Evolutionary conservation across 2,888 invertebrate species (phyloP), one percentile per base, ranked within the genome.

Genomic region (Cerastoderma edule): DNA sequence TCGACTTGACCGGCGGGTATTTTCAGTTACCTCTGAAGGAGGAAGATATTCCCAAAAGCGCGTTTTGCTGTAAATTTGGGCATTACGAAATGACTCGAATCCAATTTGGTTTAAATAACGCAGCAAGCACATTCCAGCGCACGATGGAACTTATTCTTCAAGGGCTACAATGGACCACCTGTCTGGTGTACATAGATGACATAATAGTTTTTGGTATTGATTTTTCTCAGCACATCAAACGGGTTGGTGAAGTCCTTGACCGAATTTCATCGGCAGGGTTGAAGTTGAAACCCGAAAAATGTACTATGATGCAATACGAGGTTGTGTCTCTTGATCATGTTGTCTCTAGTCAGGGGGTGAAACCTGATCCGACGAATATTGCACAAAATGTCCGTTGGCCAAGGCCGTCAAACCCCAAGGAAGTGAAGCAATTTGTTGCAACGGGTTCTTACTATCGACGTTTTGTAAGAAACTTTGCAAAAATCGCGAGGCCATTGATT

Each of bases 1-100:
- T 76, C 65, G 77, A 83, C 63, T 57, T 79, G 16, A 79, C 70
- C 0, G 65, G 71, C 39, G 72, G 72, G 3, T 72, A 72, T 27
- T 67, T 67, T 32, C 72, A 72, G 46, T 57, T 72, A 4, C 72
- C 72, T 0, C 19, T 72, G 2, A 56, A 48, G 22, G 19, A 46
- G 33, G 67, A 72, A n/a, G 67, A 72, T 28, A 67, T 72, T n/a
- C 72, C 72, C 19, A 72, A 66, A 24, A 72, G 66, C 24, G 72
- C 72, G 2, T 72, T 72, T 56, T 48, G 48, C 13, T 72, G 72
- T 35, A 72, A 72, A 56, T 67, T 39, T n/a, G 72, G 72, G 6
- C 72, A 67, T 33, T 72, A 54, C 57, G 72, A 72, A 30, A 67
- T 67, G 66, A 57, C 60, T 1, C 32, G 66, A 1, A 67, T 72